Evolutionary conservation across 2,888 invertebrate species (phyloP), one percentile per base, ranked within the genome.

Genomic region (Chrysolina haemoptera): DNA sequence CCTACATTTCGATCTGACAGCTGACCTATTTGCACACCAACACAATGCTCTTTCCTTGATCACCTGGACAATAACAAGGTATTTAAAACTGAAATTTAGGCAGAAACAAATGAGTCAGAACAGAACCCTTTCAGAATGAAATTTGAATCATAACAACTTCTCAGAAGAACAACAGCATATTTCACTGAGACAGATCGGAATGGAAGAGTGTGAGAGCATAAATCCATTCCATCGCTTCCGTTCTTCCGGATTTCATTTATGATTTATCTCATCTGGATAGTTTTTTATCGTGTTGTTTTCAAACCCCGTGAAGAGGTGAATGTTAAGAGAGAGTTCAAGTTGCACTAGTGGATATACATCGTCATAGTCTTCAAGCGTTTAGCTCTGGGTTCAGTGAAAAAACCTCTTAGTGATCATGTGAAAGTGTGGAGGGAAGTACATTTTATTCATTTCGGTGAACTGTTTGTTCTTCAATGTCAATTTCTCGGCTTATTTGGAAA

Each of bases 251-350:
- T 62, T 62, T 69, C 63, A 53, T 62, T 68, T 41, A 67, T 76
- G 77, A 78, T 74, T 74, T 76, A 78, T 78, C 70, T 71, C 74
- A 74, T 74, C 59, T 75, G 76, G 76, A 78, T 73, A 74, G 70
- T 75, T 71, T 62, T 68, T 68, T 66, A 63, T 67, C 50, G 48
- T 59, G 48, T 68, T 55, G 53, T 59, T 59, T 59, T 27, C 8
- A 27, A 14, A 12, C 1, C 59, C 14, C 16, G 27, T n/a, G n/a
- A 35, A 59, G 14, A 55, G 55, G 62, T 22, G 63, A 64, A 74
- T 62, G 71, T 71, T 48, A 43, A 59, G 10, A 16, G 22, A 43
- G 59, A 14, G 62, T 65, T 22, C 50, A 48, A 62, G 55, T 62
- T 50, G 63, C 55, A 63, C 41, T 66, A 70, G 12, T 20, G 35